Percentiles rank a stretch among this genome's conserved stretches.
Conservation (phyloP, 2,888 invertebrate species). For the Melanostoma scalare region DNA sequence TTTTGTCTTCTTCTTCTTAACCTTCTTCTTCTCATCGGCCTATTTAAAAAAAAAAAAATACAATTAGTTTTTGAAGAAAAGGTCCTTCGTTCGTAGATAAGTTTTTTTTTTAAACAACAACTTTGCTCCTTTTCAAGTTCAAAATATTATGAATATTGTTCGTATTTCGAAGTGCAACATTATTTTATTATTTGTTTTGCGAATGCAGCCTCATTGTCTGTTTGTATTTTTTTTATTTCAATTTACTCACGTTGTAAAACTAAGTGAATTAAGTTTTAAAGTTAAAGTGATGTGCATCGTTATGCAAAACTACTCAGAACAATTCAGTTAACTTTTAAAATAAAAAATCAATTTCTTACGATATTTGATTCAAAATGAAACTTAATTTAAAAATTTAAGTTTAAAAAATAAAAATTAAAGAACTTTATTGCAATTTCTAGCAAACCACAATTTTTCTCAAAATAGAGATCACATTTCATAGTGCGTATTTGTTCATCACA, state of each 20-base stretch:
- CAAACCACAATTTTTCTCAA: neutral
- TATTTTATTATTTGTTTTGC: neutral
- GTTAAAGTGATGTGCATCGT: no score
- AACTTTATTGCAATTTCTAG: neutral
- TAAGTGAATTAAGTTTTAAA: no score
- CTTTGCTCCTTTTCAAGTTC: slow-evolving; percentile 28
- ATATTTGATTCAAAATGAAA: neutral
- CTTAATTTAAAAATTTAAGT: neutral
- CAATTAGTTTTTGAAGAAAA: neutral
- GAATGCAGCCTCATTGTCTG: no score
- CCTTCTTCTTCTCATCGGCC: slow-evolving; percentile 97
- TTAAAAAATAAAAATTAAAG: neutral
- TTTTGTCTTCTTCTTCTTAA: slow-evolving; percentile 93
- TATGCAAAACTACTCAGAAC: no score
- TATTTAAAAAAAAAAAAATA: slow-evolving; percentile 78
- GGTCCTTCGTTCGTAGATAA: neutral
- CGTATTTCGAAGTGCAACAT: no score
- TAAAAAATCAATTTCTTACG: neutral
- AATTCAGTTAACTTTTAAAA: no score
- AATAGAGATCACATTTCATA: slow-evolving; percentile 52
- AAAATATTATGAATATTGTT: no score
- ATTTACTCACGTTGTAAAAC: no score
- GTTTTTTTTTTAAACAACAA: slow-evolving; percentile 29
- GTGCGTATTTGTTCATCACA: neutral
- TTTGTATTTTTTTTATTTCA: neutral